Conservation (phyloP, 1,140 invertebrate species). For the Drosophila simulans region DNA sequence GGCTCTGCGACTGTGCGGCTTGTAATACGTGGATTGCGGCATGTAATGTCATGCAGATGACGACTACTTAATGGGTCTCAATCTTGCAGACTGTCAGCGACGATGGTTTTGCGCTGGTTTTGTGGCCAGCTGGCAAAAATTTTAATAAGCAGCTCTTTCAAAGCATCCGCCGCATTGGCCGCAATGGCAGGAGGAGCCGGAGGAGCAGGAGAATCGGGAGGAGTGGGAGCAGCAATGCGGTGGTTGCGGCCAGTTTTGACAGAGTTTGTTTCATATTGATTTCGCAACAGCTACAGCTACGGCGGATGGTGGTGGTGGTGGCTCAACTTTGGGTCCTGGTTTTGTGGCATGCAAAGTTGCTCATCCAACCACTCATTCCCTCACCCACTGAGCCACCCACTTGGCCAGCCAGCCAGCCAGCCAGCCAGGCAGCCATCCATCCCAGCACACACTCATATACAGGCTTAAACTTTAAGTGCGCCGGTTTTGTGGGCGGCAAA, state of each 20-base stretch:
- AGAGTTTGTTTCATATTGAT: conserved; percentile 73
- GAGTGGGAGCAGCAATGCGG: neutral
- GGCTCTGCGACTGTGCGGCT: conserved; percentile 42
- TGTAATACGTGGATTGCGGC: conserved; percentile 79
- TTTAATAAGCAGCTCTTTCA: conserved; percentile 80
- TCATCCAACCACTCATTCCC: conserved; percentile 2
- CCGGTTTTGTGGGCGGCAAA: conserved; percentile 17
- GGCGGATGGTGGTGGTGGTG: conserved; percentile 19
- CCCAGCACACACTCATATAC: conserved; percentile 2
- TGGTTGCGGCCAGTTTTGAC: conserved; percentile 54
- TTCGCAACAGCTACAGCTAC: conserved; percentile 28
- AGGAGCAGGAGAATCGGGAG: neutral
- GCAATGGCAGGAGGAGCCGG: conserved; percentile 23
- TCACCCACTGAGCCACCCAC: conserved; percentile 4
- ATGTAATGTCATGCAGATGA: conserved; percentile 80
- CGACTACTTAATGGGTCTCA: conserved; percentile 70
- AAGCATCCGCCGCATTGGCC: conserved; percentile 64
- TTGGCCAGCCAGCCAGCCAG: neutral
- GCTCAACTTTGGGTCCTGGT: conserved; percentile 63
- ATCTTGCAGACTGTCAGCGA: conserved; percentile 21
- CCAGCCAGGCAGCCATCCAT: neutral
- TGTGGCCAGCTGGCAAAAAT: conserved; percentile 60
- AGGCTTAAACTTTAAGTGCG: conserved; percentile 37
- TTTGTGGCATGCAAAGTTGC: conserved; percentile 64
- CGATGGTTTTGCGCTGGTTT: conserved; percentile 1